Evolutionary conservation across 53 echinoderm and acorn worm genomes (phyloP), one percentile per base, ranked within the genome.

Genomic region (Patiria pectinifera): DNA sequence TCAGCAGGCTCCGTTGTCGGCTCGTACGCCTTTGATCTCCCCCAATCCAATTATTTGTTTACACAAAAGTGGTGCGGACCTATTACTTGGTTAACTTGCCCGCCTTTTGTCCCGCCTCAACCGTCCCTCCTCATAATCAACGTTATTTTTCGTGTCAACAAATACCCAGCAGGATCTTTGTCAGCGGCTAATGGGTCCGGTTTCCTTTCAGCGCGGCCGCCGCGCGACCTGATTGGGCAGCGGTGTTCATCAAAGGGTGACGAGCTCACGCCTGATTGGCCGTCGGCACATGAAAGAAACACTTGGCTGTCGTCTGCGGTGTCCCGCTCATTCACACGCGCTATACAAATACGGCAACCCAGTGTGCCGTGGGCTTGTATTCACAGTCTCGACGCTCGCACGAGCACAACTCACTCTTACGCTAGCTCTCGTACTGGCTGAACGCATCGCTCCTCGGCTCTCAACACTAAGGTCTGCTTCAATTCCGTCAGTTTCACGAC

Each of bases 131-230:
- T 94, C 91, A 97, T 97, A 97, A 97, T 97, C 92, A 96, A 94
- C 95, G 94, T 95, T 97, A 97, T 97, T 97, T 96, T 96, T 92
- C 97, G 91, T 96, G 96, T 97, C 97, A 97, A 97, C 97, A 97
- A 95, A 95, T 93, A 92, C 95, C 89, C 96, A 93, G 96, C 96
- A 91, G 95, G 96, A 91, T 96, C 95, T 95, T 97, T 97, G 97
- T 97, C 96, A 95, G 83, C 91, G 91, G 92, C 95, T 96, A 99
- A 99, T 97, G 97, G 99, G 96, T 96, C 94, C 94, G 95, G 93
- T 92, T 92, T 85, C 94, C 99, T 99, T 99, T 97, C 96, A 97
- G 94, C 93, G 88, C 94, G 91, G 87, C 96, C 97, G 95, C 95
- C 80, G 92, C 92, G 89, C 85, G 24, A 21, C 61, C 85, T 87